Base-by-base conservation (phyloP, 2,888 invertebrate genomes). In the Drosophila atripex region DNA sequence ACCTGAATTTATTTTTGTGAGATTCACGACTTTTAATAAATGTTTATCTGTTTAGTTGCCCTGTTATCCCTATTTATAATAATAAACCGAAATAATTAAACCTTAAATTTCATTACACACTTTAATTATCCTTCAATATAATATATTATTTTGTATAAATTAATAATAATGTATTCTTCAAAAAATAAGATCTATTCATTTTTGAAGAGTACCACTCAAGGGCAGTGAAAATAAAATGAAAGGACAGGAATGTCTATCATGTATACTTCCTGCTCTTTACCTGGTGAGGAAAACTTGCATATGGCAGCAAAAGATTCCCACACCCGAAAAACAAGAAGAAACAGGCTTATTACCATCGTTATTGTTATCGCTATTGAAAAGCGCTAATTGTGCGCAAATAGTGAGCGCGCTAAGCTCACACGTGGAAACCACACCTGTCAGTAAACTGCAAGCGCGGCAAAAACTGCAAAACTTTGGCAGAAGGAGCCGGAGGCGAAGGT, bases 361-460 rank as follows among this genome's bases (percentile, higher is more conserved):
- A 65, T 68, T 51, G 50, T 64, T 65, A 70, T 71, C 61, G 64
- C 64, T 57, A 75, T 79, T 73, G 73, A 79, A 79, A 76, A 63
- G 64, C 76, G 76, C 84, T 84, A 85, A 85, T 85, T 85, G 75
- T 75, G 86, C 75, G 73, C 82, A 85, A 78, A 85, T 79, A 86
- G 75, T 59, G 56, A 52, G 68, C 68, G 65, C 47, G 65, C 73
- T 77, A 68, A 50, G 49, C 61, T 28, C 66, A 66, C 66, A 64
- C 61, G 56, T 68, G 58, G 51, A 54, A 71, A 32, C 43, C 77
- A 58, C 59, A 70, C 55, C 47, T 53, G 59, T 7, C 30, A 12
- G 56, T 60, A 76, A 83, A 77, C 51, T 84, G 82, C 78, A 71
- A 69, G 53, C 60, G 30, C 30, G 35, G 82, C 80, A 70, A 52